A percentile compares a stretch with the other conserved stretches of the same genome.
phyloP scores from a whole-genome alignment of 2,888 invertebrate species.

The Xylophagus ater region DNA sequence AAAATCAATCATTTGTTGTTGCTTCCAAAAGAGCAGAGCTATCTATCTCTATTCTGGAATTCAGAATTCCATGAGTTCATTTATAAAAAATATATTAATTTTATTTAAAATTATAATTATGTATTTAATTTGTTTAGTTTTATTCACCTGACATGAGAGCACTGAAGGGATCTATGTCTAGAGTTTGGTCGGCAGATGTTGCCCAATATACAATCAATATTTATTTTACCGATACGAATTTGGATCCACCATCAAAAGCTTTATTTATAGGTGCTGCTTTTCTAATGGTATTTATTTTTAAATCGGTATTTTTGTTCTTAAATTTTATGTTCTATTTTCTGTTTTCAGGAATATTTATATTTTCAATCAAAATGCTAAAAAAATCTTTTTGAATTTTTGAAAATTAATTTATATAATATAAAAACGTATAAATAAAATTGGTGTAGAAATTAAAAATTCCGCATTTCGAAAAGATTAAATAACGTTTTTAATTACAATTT shows the following conservation, averaged over 20 bases:
- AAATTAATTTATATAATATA: too few relatives aligned
- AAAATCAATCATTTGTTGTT: too few relatives aligned
- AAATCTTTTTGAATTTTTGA: too few relatives aligned
- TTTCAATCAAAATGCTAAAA: constrained; percentile 29
- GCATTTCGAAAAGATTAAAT: too few relatives aligned
- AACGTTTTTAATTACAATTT: too few relatives aligned
- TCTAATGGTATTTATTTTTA: constrained; percentile 53
- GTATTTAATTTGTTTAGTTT: constrained; percentile 33
- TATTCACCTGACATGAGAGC: constrained; percentile 48
- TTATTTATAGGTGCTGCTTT: constrained; percentile 70
- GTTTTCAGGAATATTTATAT: constrained; percentile 33
- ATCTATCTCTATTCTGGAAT: too few relatives aligned
- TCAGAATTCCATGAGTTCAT: background rate
- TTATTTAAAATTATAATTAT: background rate
- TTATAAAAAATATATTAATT: background rate
- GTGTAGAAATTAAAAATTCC: too few relatives aligned
- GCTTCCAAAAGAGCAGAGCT: too few relatives aligned
- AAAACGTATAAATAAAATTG: too few relatives aligned
- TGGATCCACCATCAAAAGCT: constrained; percentile 67
- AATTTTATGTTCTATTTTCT: constrained; percentile 5
- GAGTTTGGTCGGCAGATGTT: constrained; percentile 58
- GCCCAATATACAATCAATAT: constrained; percentile 63
- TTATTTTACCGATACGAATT: constrained; percentile 57
- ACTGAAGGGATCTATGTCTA: constrained; percentile 55
- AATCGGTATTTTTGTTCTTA: background rate